phyloP scores from a whole-genome alignment of 1,140 invertebrate genomes.

The Meloidogyne floridensis region DNA sequence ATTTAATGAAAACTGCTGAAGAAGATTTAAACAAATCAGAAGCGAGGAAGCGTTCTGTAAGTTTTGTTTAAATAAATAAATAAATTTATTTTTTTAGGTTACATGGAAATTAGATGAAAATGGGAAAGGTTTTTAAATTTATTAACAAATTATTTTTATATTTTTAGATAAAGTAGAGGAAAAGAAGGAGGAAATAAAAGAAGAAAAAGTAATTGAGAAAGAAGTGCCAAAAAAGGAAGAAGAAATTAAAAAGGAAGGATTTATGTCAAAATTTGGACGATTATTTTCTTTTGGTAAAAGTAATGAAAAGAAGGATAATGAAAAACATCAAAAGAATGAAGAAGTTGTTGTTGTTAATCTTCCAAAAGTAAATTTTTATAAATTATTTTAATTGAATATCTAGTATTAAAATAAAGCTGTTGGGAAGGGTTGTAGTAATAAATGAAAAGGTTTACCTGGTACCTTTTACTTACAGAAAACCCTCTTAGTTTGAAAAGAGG shows the following conservation, averaged over 20 bases:
- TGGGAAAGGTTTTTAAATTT: not conserved
- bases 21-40: not conserved
- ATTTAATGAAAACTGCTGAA: not conserved
- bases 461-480: no score
- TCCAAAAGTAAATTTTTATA: not conserved
- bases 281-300: not conserved
- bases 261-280: not conserved
- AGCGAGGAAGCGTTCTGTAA: no score
- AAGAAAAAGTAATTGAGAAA: not conserved
- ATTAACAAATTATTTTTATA: not conserved
- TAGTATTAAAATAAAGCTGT: no score
- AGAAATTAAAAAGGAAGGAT: not conserved
- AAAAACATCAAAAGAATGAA: no score
- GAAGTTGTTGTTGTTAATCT: not conserved
- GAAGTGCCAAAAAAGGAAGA: no score
- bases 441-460: no score
- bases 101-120: conserved; percentile 1
- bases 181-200: not conserved
- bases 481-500: no score
- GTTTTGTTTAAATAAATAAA: no score
- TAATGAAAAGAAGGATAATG: not conserved
- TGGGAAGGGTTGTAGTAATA: no score
- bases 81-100: not conserved
- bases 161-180: not conserved
- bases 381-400: no score